Conservation (phyloP, 2,888 invertebrate genomes). For the Cantharis rustica region DNA sequence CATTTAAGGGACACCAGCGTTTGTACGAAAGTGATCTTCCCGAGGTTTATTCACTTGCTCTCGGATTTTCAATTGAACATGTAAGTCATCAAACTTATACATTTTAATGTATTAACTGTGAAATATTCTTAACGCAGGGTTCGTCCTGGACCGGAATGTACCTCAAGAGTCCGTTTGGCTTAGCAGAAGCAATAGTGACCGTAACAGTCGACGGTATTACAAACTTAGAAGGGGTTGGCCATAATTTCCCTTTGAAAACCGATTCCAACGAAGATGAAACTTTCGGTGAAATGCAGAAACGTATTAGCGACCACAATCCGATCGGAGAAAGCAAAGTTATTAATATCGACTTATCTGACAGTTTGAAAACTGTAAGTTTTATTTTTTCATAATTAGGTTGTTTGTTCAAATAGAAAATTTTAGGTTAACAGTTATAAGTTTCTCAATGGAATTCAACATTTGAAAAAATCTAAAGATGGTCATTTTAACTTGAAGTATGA, state of each 20-base stretch:
- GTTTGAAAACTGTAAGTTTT: constrained; percentile 65
- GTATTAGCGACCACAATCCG: constrained; percentile 65
- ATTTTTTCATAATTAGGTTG: not conserved
- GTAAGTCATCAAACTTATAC: constrained; percentile 50
- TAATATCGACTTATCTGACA: constrained; percentile 67
- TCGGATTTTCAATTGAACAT: constrained; percentile 76
- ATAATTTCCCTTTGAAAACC: constrained; percentile 62
- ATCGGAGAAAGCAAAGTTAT: constrained; percentile 65
- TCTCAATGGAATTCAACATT: constrained; percentile 46
- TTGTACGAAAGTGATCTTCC: constrained; percentile 67
- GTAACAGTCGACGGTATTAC: constrained; percentile 73
- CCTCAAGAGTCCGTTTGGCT: constrained; percentile 71
- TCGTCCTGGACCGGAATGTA: constrained; percentile 72
- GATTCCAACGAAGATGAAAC: constrained; percentile 69
- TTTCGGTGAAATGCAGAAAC: constrained; percentile 62
- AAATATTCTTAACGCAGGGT: constrained; percentile 53
- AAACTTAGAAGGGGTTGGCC: constrained; percentile 58
- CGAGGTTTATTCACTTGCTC: constrained; percentile 72
- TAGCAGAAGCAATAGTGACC: constrained; percentile 73
- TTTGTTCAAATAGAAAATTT: not conserved
- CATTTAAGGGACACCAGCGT: constrained; percentile 69
- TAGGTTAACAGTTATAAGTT: constrained; percentile 54
- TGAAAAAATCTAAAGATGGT: constrained; percentile 42
- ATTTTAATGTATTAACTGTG: not conserved
- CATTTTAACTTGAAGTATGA: constrained; percentile 45